Base-by-base conservation (phyloP, 2,113 vertebrate species). In the Anolis carolinensis region DNA sequence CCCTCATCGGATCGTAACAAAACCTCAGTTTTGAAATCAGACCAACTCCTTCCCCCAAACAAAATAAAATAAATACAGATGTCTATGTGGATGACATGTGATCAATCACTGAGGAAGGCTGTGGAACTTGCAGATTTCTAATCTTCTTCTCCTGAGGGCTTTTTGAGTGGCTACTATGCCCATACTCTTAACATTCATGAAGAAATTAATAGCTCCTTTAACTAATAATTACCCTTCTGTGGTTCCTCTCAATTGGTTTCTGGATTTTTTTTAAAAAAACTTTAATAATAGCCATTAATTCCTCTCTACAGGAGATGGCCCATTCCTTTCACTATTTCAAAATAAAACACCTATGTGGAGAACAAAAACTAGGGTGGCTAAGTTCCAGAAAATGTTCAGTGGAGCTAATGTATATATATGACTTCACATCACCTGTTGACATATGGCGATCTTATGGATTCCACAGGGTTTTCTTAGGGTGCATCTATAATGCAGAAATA, bases 121-220 rank as follows among this genome's bases (percentile, higher is more conserved):
- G 50, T 78, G 2, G 70, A 65, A n/a, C 39, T 92, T 79, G 67
- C 0, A 0, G 48, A 67, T 10, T 23, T 90, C 36, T 72, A 88
- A 2, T 82, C 34, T 79, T 74, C 74, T 84, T 65, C 77, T 89
- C 59, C 21, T 68, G 71, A 30, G 82, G 59, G 44, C 48, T 90
- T 52, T 39, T 36, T 91, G 20, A 82, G 83, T 25, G 21, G 55
- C 16, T 84, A 52, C 50, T 80, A 10, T 77, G 81, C 85, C 83
- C 52, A 79, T 90, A 79, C 79, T 75, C 82, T 86, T 82, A 87
- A 90, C 86, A 89, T 30, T 73, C 79, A 81, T 83, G 0, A 83
- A 71, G 23, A 91, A 87, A 89, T 88, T 80, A 92, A 87, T 88
- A 92, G 81, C 83, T 90, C 1, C 13, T 83, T 89, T 90, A 84